Evolutionary conservation across 2,888 invertebrate genomes (phyloP).

Genomic region (Drosophila pseudotakahashii): DNA sequence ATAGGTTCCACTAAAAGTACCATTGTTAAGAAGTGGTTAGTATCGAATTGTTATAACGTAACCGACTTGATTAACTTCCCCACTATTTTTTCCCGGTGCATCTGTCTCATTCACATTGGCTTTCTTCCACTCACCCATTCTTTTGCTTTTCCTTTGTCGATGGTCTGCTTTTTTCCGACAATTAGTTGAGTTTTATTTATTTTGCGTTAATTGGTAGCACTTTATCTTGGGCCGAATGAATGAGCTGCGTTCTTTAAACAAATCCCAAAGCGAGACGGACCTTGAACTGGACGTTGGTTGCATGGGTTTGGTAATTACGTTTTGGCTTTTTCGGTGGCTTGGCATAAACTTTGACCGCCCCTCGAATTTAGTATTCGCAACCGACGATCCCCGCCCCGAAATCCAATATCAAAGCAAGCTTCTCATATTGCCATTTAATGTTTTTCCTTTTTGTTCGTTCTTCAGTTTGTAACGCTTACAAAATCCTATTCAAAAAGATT

Average conservation of each 20-base stretch:
- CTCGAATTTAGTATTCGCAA: conserved; percentile 7
- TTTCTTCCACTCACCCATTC: conserved; percentile 45
- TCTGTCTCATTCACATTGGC: conserved; percentile 5
- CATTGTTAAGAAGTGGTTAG: no score
- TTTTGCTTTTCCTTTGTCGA: conserved; percentile 63
- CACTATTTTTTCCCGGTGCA: conserved; percentile 10
- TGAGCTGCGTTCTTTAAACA: conserved; percentile 76
- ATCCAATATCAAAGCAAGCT: conserved; percentile 67
- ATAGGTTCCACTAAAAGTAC: no score
- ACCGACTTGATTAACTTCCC: neutral
- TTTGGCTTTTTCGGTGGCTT: conserved; percentile 46
- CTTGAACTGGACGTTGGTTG: conserved; percentile 40
- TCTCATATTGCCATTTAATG: conserved; percentile 75
- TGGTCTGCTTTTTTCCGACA: conserved; percentile 67
- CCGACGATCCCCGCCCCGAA: conserved; percentile 50
- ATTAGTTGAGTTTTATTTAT: conserved; percentile 82
- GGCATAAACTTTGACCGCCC: conserved; percentile 32
- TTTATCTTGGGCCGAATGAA: conserved; percentile 77
- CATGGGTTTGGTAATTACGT: conserved; percentile 68
- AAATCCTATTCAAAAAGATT: conserved; percentile 73
- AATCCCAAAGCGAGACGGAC: conserved; percentile 47
- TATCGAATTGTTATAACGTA: neutral
- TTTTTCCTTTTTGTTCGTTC: conserved; percentile 59
- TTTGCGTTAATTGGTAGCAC: conserved; percentile 81
- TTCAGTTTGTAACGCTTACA: conserved; percentile 73